These are phyloP conservation scores for Odontothrips loti DNA, from an alignment of 2,888 invertebrate species.

Conservation along the genomic window DNA sequence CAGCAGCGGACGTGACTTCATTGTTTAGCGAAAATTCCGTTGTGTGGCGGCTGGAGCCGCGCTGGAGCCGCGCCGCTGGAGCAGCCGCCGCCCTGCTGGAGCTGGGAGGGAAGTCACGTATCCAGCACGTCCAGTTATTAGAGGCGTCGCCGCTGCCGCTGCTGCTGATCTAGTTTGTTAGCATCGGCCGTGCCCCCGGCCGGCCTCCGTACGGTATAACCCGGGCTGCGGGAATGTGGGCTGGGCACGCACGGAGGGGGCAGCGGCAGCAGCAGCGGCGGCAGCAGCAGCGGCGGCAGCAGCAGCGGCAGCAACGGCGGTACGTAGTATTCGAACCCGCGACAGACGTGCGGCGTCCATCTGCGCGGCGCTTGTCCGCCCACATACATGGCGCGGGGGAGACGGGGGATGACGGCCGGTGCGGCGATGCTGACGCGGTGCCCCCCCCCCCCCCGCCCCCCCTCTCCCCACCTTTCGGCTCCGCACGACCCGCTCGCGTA, in stretches of 20 bases:
- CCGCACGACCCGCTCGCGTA: not conserved
- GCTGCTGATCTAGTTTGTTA: not conserved
- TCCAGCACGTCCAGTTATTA: conserved; percentile 6
- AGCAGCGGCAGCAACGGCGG: too few species aligned
- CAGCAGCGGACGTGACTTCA: not conserved
- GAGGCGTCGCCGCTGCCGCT: not conserved
- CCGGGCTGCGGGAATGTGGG: too few species aligned
- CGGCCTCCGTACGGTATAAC: not conserved
- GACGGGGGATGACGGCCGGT: too few species aligned
- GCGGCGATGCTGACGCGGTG: too few species aligned
- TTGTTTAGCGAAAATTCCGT: not conserved
- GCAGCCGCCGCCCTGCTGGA: not conserved
- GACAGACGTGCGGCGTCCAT: too few species aligned
- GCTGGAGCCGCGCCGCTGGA: not conserved
- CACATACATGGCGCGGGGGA: too few species aligned
- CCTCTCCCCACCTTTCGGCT: not conserved
- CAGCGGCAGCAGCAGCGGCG: too few species aligned
- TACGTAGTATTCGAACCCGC: too few species aligned
- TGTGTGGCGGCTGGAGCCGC: not conserved
- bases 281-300: too few species aligned
- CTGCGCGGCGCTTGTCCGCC: too few species aligned
- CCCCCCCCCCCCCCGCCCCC: not conserved
- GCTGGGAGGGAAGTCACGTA: not conserved
- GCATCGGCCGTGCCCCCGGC: not conserved
- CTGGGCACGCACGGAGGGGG: too few species aligned